Base-by-base conservation (phyloP, 2,113 vertebrate species). In the Aplodontia rufa region DNA sequence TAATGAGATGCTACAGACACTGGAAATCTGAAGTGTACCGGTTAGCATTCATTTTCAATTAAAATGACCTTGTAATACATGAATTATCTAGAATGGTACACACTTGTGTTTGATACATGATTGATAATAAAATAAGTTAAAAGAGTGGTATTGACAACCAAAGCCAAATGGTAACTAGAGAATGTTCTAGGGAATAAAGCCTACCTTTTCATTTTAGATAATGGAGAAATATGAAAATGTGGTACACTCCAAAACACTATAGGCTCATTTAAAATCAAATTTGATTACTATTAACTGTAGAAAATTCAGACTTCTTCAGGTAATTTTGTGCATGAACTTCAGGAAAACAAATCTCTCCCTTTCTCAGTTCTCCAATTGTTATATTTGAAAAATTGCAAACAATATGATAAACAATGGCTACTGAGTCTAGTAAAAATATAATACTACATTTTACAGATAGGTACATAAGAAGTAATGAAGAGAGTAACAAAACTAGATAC, bases 81-180 rank as follows among this genome's bases (percentile, higher is more conserved):
- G 4, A 84, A n/a, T n/a, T n/a, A n/a, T n/a, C n/a, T n/a, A n/a
- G n/a, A n/a, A 85, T 42, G 55, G 51, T 69, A 53, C 5, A 24
- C 2, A 10, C 49, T 51, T 88, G 60, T 82, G 62, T 12, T 86
- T 83, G 30, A 75, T 68, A 71, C 40, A 22, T 26, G 16, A 91
- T 88, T n/a, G n/a, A 83, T n/a, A 88, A 51, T 42, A 88, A 66
- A 89, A 51, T 93, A 81, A 95, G 26, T 71, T 17, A 49, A n/a
- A n/a, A n/a, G 51, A 87, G 42, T 47, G 19, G 35, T 68, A 53
- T 26, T 53, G 42, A 58, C 8, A 68, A 82, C 40, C 0, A 51
- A 82, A 35, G 30, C 14, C 47, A 85, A 94, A 85, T 76, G 53
- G 30, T 72, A 88, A 78, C 19, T 19, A 55, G 35, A 89, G 17